Base-by-base conservation (phyloP, 2,888 invertebrate genomes). In the Hypsopygia costalis region DNA sequence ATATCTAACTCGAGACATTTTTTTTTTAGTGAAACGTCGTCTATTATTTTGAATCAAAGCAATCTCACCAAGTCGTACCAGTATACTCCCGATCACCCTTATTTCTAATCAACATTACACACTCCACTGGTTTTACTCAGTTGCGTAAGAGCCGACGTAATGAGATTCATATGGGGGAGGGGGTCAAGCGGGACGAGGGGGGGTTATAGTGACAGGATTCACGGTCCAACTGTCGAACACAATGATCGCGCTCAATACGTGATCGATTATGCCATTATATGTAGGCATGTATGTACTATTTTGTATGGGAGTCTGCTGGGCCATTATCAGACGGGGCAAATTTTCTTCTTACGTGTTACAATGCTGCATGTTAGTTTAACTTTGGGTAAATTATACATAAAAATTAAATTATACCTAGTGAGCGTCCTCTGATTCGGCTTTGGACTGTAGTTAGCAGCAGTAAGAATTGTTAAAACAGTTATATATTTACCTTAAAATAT, bases 231-330 rank as follows among this genome's bases (percentile, higher is more conserved):
- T 75, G 69, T 70, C 69, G 74, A 79, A 60, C 71, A 87, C 87
- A 87, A 87, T 87, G 86, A 82, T 82, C 73, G 80, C 55, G 67
- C 80, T 81, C 82, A 82, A 86, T 87, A 82, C 78, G 69, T 80
- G 82, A 87, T 87, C 85, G 87, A 87, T 87, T 86, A 87, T 85
- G 71, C 79, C 61, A 80, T 76, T 81, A 76, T 79, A 62, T 60
- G 60, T 65, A 69, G 52, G 57, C 65, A 68, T 53, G 48, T 50
- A 48, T 45, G 47, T 49, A 43, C 54, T 44, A 39, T 40, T 47
- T 46, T 46, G 45, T 49, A 52, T 40, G 44, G 29, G 33, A 51
- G 38, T 42, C 43, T 41, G 32, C 35, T 36, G 28, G 16, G 16
- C 16, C 21, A 22, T 36, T 28, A 29, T 36, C 36, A 32, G 22